Evolutionary conservation across 1,140 invertebrate species (phyloP).

Genomic region (Pinna nobilis): DNA sequence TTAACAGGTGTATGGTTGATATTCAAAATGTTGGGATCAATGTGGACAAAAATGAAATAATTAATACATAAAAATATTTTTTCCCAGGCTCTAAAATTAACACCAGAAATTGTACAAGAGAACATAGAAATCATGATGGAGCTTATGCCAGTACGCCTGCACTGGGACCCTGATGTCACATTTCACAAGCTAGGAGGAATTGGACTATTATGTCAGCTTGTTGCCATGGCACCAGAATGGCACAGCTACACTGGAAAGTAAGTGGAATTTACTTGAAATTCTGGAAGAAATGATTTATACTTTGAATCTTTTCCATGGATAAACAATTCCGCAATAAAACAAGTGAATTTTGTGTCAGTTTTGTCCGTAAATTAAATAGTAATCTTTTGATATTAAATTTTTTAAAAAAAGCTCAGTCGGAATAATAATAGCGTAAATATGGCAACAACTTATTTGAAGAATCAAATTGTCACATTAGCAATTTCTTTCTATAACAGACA

Average conservation of each 20-base stretch:
- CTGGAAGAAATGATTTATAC: neutral
- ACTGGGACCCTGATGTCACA: constrained; percentile 91
- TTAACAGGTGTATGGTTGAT: too few species aligned
- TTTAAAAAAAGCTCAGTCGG: too few species aligned
- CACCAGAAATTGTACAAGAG: constrained; percentile 86
- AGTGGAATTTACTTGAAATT: too few species aligned
- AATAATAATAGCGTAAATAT: too few species aligned
- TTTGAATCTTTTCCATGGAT: neutral
- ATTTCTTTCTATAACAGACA: too few species aligned
- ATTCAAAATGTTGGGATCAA: too few species aligned
- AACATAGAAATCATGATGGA: constrained; percentile 89
- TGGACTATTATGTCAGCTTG: constrained; percentile 87
- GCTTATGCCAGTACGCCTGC: constrained; percentile 83
- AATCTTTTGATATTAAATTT: too few species aligned
- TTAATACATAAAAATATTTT: neutral
- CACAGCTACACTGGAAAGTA: constrained; percentile 88
- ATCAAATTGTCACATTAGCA: too few species aligned
- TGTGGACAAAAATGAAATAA: too few species aligned
- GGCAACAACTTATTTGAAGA: too few species aligned
- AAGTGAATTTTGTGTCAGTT: too few species aligned
- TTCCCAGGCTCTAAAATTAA: constrained; percentile 78
- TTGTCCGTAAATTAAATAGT: too few species aligned
- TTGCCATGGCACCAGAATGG: constrained; percentile 93
- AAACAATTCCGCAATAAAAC: neutral
- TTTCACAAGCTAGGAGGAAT: constrained; percentile 90